Evolutionary conservation across 2,888 invertebrate species (phyloP), one percentile per base, ranked within the genome.

Genomic region (Esperia sulphurella): DNA sequence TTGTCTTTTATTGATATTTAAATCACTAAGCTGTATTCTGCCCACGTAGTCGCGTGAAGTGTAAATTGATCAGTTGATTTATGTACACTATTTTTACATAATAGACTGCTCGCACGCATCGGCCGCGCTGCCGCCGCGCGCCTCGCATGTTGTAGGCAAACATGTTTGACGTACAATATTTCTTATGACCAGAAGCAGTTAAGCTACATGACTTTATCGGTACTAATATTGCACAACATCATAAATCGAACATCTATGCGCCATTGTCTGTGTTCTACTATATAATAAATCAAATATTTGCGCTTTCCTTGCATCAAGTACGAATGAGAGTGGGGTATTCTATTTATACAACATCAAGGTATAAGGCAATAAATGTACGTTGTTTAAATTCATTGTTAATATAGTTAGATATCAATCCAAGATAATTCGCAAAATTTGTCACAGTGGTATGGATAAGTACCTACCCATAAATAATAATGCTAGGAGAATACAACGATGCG

Each of bases 61-160:
- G 68, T 76, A 76, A 76, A 76, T 75, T 75, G 73, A 75, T 78
- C 66, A 45, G 47, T 62, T 69, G 68, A 67, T 68, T 73, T 75
- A 80, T 75, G 68, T 60, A 63, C 61, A 55, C 57, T 54, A 65
- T 71, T 75, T 75, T 73, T 72, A 71, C 63, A 71, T 72, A 75
- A 74, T 71, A 65, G 68, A 68, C 59, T 57, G 56, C 53, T 57
- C 49, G 46, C 49, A 51, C 58, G 55, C 52, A 43, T 48, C 49
- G 39, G 43, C 49, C 38, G 45, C 48, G 41, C 46, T 37, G 39
- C 52, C 52, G 43, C 49, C 38, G 45, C 48, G 41, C 46, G 40
- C 41, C 52, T 52, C 51, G 53, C 51, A 46, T 51, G 43, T 59
- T 49, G 58, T 55, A 55, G 46, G 53, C 52, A 53, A 63, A 55